Conservation (phyloP, 1,140 invertebrate genomes). For the Pseudomyrmex dendroicus region DNA sequence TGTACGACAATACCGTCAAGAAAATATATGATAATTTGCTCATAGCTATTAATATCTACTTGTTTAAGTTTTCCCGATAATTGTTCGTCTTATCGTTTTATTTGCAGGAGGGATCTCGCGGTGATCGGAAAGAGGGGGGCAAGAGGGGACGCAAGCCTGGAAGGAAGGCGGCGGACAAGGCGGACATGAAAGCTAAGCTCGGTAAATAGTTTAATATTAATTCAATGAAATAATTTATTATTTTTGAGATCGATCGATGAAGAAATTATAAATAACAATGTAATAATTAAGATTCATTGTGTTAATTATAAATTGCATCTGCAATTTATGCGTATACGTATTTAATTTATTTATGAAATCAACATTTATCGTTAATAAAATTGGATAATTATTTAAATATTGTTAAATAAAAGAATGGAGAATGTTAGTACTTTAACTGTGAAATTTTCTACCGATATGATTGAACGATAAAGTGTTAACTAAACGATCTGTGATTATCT, state of each 20-base stretch:
- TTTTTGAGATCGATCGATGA: conserved; percentile 5
- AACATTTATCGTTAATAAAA: no score
- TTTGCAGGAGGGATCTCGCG: conserved; percentile 86
- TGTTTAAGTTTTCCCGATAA: not conserved
- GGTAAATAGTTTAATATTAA: conserved; percentile 84
- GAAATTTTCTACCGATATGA: no score
- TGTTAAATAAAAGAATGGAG: no score
- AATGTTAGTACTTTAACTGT: no score
- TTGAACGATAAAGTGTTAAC: not conserved
- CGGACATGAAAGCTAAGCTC: conserved; percentile 97
- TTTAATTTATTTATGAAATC: conserved; percentile 37
- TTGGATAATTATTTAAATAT: no score
- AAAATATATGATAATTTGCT: not conserved
- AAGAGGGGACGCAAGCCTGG: conserved; percentile 95
- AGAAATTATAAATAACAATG: conserved; percentile 20
- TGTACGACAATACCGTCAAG: not conserved
- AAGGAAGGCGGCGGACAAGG: conserved; percentile 94
- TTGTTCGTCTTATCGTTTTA: conserved; percentile 1
- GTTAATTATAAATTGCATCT: conserved; percentile 28
- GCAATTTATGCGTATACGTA: no score
- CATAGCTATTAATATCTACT: not conserved
- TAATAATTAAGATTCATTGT: conserved; percentile 22
- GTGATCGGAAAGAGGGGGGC: conserved; percentile 90
- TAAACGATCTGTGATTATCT: not conserved
- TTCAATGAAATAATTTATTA: not conserved